Percentiles rank a stretch among this genome's conserved stretches.
Conservation (phyloP, 2,888 invertebrate genomes). For the Tetranychus truncatus region DNA sequence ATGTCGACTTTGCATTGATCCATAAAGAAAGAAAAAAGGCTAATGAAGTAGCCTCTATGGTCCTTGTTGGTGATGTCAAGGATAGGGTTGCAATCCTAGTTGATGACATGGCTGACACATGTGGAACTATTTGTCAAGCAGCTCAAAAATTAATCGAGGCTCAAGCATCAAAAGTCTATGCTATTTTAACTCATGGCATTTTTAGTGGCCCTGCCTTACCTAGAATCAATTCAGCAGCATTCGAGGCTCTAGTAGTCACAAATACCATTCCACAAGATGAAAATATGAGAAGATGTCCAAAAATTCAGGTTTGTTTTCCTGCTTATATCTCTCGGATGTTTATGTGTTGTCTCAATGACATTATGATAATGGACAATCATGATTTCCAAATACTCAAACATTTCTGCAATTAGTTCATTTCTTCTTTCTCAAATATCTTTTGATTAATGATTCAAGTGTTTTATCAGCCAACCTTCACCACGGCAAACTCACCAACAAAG, state of each 20-base stretch:
- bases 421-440: no score
- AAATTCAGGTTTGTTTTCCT: slow-evolving; percentile 46
- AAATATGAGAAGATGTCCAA: slow-evolving; percentile 76
- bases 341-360: background rate
- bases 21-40: slow-evolving; percentile 90
- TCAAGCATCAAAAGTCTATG: slow-evolving; percentile 72
- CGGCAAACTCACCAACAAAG: no score
- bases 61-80: slow-evolving; percentile 81
- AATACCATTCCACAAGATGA: slow-evolving; percentile 92
- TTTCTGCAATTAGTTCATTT: no score
- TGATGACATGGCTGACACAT: slow-evolving; percentile 93
- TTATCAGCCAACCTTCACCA: no score
- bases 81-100: slow-evolving; percentile 78
- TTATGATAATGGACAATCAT: background rate
- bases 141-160: slow-evolving; percentile 82
- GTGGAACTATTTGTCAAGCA: slow-evolving; percentile 82
- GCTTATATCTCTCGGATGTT: no score
- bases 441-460: no score
- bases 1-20: slow-evolving; percentile 86
- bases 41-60: slow-evolving; percentile 90
- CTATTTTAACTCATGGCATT: slow-evolving; percentile 82
- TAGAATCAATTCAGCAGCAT: slow-evolving; percentile 75
- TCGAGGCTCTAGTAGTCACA: slow-evolving; percentile 87
- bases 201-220: slow-evolving; percentile 85
- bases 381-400: no score